Percentiles rank a stretch among this genome's conserved stretches.
phyloP scores from a whole-genome alignment of 2,888 invertebrate genomes.

The Magallana nippona region DNA sequence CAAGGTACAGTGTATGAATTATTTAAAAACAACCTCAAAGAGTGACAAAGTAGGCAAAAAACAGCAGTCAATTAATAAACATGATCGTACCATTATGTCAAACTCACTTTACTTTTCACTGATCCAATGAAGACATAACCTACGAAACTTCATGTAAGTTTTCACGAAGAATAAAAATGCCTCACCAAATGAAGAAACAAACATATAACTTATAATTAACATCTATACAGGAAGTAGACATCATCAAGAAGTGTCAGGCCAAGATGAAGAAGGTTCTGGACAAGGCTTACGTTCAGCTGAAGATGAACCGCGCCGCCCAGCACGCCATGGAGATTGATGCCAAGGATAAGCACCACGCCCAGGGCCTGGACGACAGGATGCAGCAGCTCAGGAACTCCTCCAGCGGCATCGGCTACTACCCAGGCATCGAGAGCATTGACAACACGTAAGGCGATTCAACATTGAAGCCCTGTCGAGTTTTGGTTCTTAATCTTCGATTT shows the following conservation, averaged over 20 bases:
- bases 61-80: neutral
- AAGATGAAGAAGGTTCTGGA: conserved; percentile 88
- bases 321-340: conserved; percentile 94
- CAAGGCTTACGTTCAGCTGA: conserved; percentile 82
- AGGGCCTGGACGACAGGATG: conserved; percentile 79
- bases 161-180: neutral
- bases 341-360: conserved; percentile 92
- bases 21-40: too few species aligned
- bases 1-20: conserved; percentile 76
- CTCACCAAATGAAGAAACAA: neutral
- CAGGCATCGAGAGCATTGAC: conserved; percentile 78
- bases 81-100: neutral
- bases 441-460: conserved; percentile 76
- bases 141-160: neutral
- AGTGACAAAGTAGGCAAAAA: too few species aligned
- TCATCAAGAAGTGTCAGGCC: conserved; percentile 88
- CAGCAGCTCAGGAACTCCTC: conserved; percentile 77
- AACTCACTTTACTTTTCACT: neutral
- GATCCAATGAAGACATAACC: too few species aligned
- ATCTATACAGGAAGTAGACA: conserved; percentile 86
- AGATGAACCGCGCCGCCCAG: conserved; percentile 79
- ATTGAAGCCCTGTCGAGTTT: neutral
- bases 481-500: too few species aligned
- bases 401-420: conserved; percentile 77
- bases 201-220: neutral